phyloP scores from a whole-genome alignment of 2,888 invertebrate genomes.

The Drosophila phalerata region DNA sequence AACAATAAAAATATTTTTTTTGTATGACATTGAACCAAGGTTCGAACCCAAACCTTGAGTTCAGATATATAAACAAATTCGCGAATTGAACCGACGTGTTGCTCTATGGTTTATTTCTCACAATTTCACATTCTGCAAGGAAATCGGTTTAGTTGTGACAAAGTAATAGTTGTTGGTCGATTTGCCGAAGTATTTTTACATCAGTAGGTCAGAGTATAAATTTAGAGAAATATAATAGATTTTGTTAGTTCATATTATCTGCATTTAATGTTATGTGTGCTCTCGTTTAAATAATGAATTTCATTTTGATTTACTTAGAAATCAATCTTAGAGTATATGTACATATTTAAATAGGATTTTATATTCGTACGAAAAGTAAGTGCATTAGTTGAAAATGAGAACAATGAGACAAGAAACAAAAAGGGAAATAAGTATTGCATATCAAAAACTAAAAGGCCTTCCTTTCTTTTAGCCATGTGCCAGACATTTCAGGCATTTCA shows the following conservation, averaged over 20 bases:
- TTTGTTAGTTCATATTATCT: not conserved
- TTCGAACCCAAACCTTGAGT: too few species aligned
- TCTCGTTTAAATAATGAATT: not conserved
- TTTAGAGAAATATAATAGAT: too few species aligned
- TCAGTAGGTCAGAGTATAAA: too few species aligned
- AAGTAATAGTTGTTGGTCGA: too few species aligned
- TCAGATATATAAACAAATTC: too few species aligned
- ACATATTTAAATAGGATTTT: not conserved
- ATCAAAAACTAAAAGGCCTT: constrained; percentile 31
- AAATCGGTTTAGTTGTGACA: too few species aligned
- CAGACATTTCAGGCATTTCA: constrained; percentile 23
- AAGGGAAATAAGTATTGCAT: not conserved
- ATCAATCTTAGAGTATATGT: not conserved
- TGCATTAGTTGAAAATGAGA: not conserved
- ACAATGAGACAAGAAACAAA: constrained; percentile 9
- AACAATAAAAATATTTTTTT: too few species aligned
- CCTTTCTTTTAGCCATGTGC: constrained; percentile 4
- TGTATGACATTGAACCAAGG: too few species aligned
- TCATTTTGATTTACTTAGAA: not conserved
- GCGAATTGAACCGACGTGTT: too few species aligned
- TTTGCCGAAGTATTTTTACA: too few species aligned
- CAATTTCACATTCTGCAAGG: too few species aligned
- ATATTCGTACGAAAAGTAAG: not conserved
- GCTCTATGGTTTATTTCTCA: too few species aligned
- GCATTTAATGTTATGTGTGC: not conserved